Conservation (phyloP, 1,140 invertebrate species). For the Drosophila kurseongensis region DNA sequence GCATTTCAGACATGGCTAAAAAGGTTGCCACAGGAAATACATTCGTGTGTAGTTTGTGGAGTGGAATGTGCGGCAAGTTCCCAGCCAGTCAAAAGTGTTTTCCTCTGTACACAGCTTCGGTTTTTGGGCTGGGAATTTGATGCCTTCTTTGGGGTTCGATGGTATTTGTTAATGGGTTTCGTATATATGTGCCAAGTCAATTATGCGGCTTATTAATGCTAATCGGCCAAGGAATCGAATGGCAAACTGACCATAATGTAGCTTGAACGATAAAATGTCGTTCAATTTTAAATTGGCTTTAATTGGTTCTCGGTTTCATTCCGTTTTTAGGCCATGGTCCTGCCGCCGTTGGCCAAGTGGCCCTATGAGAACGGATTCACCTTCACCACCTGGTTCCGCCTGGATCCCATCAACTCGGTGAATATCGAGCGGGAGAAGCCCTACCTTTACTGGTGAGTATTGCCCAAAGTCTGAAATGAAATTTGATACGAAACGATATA, state of each 20-base stretch:
- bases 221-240: slow-evolving; percentile 17
- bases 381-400: slow-evolving; percentile 99
- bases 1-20: slow-evolving; percentile 43
- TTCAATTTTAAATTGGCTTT: neutral
- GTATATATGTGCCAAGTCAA: slow-evolving; percentile 9
- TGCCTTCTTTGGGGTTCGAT: neutral
- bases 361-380: slow-evolving; percentile 99
- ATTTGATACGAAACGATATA: too few relatives aligned
- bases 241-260: neutral
- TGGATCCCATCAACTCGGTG: slow-evolving; percentile 99
- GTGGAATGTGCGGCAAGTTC: slow-evolving; percentile 36
- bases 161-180: neutral
- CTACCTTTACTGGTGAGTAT: slow-evolving; percentile 96
- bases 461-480: neutral
- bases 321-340: slow-evolving; percentile 92
- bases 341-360: slow-evolving; percentile 98
- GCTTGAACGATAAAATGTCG: too few relatives aligned
- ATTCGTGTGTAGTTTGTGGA: slow-evolving; percentile 18
- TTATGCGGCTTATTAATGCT: slow-evolving; percentile 44
- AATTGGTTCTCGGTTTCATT: slow-evolving; percentile 1
- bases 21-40: slow-evolving; percentile 29
- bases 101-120: slow-evolving; percentile 40
- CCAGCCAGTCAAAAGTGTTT: slow-evolving; percentile 59
- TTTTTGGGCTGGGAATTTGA: slow-evolving; percentile 2
- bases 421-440: slow-evolving; percentile 99